A percentile compares a stretch with the other conserved stretches of the same genome.
Conservation (phyloP, 2,888 invertebrate genomes). For the Parochlus steinenii region DNA sequence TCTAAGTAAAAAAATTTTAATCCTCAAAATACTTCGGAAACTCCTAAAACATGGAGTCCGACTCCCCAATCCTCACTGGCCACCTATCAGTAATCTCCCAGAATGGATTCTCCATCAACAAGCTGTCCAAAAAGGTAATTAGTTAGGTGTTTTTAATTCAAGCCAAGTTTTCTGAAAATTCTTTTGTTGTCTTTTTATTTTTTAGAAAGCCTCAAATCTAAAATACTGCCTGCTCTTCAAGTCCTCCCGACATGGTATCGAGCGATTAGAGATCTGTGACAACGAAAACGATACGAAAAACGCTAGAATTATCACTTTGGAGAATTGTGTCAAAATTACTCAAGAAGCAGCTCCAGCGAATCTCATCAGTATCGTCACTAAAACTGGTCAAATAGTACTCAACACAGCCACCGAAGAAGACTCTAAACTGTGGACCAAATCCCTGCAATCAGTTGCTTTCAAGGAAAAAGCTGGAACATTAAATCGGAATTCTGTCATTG, state of each 20-base stretch:
- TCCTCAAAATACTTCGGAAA: too few relatives aligned
- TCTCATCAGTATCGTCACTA: slow-evolving; percentile 52
- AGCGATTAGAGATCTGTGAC: slow-evolving; percentile 72
- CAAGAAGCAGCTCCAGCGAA: slow-evolving; percentile 42
- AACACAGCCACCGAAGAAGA: slow-evolving; percentile 46
- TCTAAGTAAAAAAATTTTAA: too few relatives aligned
- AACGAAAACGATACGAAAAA: slow-evolving; percentile 54
- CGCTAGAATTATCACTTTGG: slow-evolving; percentile 64
- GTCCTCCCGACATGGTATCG: slow-evolving; percentile 71
- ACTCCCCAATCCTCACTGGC: slow-evolving; percentile 59
- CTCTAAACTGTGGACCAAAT: slow-evolving; percentile 59
- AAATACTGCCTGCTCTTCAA: slow-evolving; percentile 54
- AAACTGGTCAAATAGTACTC: slow-evolving; percentile 46
- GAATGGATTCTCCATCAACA: slow-evolving; percentile 48
- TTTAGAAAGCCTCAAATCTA: background rate
- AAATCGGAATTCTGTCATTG: slow-evolving; percentile 35
- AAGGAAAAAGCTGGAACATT: slow-evolving; percentile 39
- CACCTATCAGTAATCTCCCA: slow-evolving; percentile 62
- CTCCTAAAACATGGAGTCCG: slow-evolving; percentile 43
- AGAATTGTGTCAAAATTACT: slow-evolving; percentile 75
- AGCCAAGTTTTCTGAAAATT: background rate
- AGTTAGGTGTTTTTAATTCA: slow-evolving; percentile 13
- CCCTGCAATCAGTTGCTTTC: slow-evolving; percentile 68
- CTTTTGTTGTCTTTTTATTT: too few relatives aligned
- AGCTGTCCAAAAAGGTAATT: slow-evolving; percentile 64